Percentiles rank a stretch among this genome's conserved stretches.
Evolutionary conservation across 2,113 vertebrate species (phyloP).

Genomic region (Engraulis encrasicolus): DNA sequence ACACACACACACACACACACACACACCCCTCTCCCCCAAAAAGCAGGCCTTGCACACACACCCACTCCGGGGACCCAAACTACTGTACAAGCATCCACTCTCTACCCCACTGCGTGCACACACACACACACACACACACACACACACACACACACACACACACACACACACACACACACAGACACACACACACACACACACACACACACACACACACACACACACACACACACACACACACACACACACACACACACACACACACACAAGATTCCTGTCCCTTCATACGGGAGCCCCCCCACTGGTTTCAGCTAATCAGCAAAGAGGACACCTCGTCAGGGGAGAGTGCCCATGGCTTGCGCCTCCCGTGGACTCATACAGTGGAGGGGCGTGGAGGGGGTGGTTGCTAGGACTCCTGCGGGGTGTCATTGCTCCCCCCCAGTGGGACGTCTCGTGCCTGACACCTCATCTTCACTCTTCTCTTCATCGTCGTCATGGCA

Average conservation of each 20-base stretch:
- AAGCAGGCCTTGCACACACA: too few relatives aligned
- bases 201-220: slow-evolving; percentile 1
- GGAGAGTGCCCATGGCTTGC: slow-evolving; percentile 61
- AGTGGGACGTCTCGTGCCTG: slow-evolving; percentile 60
- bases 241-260: neutral
- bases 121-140: neutral
- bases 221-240: neutral
- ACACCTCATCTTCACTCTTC: slow-evolving; percentile 63
- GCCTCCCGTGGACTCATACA: too few relatives aligned
- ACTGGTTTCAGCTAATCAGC: slow-evolving; percentile 58
- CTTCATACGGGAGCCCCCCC: slow-evolving; percentile 44
- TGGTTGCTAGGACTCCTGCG: slow-evolving; percentile 53
- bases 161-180: neutral
- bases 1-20: neutral
- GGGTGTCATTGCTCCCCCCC: slow-evolving; percentile 71
- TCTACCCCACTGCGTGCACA: neutral
- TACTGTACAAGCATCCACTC: too few relatives aligned
- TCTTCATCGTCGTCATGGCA: slow-evolving; percentile 30
- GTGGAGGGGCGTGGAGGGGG: too few relatives aligned
- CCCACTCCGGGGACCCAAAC: too few relatives aligned
- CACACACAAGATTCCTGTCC: neutral
- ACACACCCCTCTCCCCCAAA: too few relatives aligned
- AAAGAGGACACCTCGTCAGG: slow-evolving; percentile 56
- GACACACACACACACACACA: neutral
- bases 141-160: neutral